phyloP scores from a whole-genome alignment of 2,797 vertebrate genomes.

The Hippocampus kuda region DNA sequence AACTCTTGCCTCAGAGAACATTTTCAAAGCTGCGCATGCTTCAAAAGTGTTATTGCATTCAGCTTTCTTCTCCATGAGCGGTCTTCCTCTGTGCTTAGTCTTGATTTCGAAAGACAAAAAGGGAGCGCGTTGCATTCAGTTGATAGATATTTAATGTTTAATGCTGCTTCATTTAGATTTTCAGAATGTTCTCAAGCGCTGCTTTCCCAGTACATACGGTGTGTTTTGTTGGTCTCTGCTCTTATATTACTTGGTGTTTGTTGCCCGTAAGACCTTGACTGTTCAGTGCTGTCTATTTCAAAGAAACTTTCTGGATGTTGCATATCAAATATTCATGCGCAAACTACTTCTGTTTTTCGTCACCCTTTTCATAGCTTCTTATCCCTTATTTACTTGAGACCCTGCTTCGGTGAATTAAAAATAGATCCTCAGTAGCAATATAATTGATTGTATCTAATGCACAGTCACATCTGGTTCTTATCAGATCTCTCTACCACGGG shows the following conservation, averaged over 20 bases:
- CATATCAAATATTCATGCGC: neutral
- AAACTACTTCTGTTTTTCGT: no score
- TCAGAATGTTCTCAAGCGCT: neutral
- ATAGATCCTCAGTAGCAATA: neutral
- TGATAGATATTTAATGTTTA: neutral
- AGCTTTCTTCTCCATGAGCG: slow-evolving; percentile 1
- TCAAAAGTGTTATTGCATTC: neutral
- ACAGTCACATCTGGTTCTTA: no score
- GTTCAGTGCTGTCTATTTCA: neutral
- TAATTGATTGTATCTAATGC: neutral
- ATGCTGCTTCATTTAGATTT: slow-evolving; percentile 8
- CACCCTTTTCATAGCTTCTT: no score
- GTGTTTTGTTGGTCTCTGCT: neutral
- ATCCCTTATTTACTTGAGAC: neutral
- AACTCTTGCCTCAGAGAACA: slow-evolving; percentile 6
- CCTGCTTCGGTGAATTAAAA: neutral
- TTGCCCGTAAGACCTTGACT: neutral
- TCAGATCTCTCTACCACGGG: neutral
- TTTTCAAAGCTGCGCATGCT: slow-evolving; percentile 6
- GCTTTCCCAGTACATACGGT: neutral
- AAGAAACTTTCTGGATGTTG: neutral
- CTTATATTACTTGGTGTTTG: neutral
- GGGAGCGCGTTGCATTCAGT: neutral
- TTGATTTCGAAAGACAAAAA: slow-evolving; percentile 10
- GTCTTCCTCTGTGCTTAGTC: neutral